phyloP scores from a whole-genome alignment of 2,113 vertebrate species.

The Isichthys henryi region DNA sequence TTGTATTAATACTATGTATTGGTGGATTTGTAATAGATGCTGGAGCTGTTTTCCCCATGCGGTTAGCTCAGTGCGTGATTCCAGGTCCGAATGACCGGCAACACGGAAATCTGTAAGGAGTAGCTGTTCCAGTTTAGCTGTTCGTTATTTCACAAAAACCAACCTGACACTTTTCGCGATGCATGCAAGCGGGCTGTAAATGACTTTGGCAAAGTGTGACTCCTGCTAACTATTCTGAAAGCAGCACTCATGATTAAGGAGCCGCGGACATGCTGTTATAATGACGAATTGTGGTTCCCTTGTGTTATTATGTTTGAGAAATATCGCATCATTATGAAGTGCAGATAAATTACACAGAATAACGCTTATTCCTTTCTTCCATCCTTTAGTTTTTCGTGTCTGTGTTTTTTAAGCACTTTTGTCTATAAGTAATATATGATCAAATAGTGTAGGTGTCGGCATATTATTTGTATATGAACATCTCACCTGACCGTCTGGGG shows the following conservation, averaged over 20 bases:
- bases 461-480: background rate
- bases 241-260: background rate
- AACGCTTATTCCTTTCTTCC: background rate
- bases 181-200: background rate
- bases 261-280: background rate
- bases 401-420: background rate
- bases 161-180: background rate
- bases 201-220: background rate
- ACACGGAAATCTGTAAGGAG: background rate
- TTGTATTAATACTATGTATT: background rate
- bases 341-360: background rate
- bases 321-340: background rate
- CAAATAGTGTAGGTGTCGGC: background rate
- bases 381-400: background rate
- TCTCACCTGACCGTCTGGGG: background rate
- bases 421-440: background rate
- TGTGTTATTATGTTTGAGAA: background rate
- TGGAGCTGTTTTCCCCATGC: background rate
- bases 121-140: background rate
- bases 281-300: background rate
- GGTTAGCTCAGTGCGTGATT: background rate
- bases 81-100: background rate
- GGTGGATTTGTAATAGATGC: background rate
- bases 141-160: background rate
- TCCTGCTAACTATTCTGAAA: background rate